phyloP scores from a whole-genome alignment of 1,140 invertebrate species.

The Copidosoma floridanum region DNA sequence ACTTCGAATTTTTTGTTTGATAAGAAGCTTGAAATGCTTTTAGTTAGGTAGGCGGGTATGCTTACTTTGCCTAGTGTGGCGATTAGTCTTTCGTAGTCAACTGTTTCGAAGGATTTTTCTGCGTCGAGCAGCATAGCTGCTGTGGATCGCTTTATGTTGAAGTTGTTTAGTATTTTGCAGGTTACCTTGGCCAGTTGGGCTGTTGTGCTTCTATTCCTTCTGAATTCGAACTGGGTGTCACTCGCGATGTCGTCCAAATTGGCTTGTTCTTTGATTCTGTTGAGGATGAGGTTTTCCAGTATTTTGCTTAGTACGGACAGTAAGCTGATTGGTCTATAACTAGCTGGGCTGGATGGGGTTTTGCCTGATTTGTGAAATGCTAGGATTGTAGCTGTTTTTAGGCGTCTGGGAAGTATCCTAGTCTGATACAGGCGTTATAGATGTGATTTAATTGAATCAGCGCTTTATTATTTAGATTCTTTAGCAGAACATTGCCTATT shows the following conservation, averaged over 20 bases:
- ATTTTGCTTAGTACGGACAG: conserved; percentile 38
- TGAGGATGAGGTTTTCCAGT: conserved; percentile 36
- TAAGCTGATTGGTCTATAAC: conserved; percentile 44
- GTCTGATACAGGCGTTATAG: conserved; percentile 34
- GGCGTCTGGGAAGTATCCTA: conserved; percentile 35
- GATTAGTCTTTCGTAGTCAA: conserved; percentile 25
- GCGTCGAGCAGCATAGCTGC: neutral
- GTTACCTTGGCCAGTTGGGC: conserved; percentile 40
- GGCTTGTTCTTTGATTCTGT: conserved; percentile 27
- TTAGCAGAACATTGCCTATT: conserved; percentile 39
- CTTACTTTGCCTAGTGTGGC: conserved; percentile 8
- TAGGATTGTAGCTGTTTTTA: conserved; percentile 47
- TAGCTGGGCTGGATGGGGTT: conserved; percentile 25
- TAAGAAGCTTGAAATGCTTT: conserved; percentile 39
- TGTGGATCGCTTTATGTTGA: neutral
- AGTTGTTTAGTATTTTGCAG: conserved; percentile 15
- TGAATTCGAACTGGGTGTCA: conserved; percentile 42
- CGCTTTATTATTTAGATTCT: conserved; percentile 40
- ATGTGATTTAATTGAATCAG: conserved; percentile 37
- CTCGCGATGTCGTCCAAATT: conserved; percentile 2
- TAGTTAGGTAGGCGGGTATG: conserved; percentile 21
- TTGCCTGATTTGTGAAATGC: conserved; percentile 49
- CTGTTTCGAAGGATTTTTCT: neutral
- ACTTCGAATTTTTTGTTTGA: conserved; percentile 30
- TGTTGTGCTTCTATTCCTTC: conserved; percentile 34